These are phyloP conservation scores for Hypanus sabinus DNA, from an alignment of 2,113 vertebrate genomes.

Conservation along the genomic window DNA sequence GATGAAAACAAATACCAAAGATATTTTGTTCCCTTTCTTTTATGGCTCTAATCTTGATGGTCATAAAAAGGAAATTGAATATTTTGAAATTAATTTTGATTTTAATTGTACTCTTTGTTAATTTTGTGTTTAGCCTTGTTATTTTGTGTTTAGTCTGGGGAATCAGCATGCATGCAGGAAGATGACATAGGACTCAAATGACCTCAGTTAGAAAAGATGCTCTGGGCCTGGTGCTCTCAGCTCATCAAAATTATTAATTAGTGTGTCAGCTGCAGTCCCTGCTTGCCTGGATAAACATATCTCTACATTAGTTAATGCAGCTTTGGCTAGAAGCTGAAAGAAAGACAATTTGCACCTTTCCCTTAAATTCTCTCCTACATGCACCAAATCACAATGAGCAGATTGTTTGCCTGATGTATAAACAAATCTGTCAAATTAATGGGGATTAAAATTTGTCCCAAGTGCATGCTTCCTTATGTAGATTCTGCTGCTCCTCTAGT, in stretches of 20 bases:
- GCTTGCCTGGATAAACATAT: background rate
- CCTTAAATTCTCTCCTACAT: slow-evolving; percentile 12
- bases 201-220: slow-evolving; percentile 1
- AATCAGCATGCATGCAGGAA: slow-evolving; percentile 7
- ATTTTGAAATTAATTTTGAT: background rate
- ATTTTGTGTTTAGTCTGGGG: background rate
- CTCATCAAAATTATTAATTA: slow-evolving; percentile 35
- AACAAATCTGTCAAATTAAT: slow-evolving; percentile 33
- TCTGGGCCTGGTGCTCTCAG: slow-evolving; percentile 22
- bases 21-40: background rate
- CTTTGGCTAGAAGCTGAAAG: slow-evolving; percentile 3
- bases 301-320: background rate
- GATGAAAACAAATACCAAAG: background rate
- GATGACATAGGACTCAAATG: background rate
- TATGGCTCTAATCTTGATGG: background rate
- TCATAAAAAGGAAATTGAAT: background rate
- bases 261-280: slow-evolving; percentile 25
- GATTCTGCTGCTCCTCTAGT: slow-evolving; percentile 1
- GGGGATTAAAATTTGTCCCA: slow-evolving; percentile 31
- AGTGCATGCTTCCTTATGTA: slow-evolving; percentile 24
- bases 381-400: background rate
- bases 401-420: background rate
- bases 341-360: slow-evolving; percentile 20
- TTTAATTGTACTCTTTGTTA: background rate
- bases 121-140: background rate